These are phyloP conservation scores for Sula dactylatra DNA, from an alignment of 2,113 vertebrate species.

Conservation along the genomic window DNA sequence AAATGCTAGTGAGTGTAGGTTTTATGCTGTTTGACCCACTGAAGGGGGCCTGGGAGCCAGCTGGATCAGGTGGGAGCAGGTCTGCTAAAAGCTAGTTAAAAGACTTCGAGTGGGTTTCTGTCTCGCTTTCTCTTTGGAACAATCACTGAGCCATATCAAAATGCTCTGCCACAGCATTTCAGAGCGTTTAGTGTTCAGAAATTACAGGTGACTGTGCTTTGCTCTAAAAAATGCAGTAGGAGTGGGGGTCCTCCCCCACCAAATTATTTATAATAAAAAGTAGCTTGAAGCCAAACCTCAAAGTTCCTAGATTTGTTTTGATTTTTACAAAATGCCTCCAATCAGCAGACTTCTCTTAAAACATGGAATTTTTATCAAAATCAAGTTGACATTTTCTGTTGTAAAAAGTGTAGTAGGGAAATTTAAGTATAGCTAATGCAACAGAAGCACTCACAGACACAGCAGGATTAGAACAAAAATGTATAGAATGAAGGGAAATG, in stretches of 20 bases:
- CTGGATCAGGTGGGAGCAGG: neutral
- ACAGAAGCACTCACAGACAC: neutral
- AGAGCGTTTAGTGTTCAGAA: neutral
- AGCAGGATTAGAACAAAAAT: neutral
- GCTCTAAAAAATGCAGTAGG: constrained; percentile 1
- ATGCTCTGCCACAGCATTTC: neutral
- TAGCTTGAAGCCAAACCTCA: neutral
- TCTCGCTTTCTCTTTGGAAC: neutral
- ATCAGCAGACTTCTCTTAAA: neutral
- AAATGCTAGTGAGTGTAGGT: neutral
- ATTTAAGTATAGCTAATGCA: neutral
- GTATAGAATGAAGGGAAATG: neutral
- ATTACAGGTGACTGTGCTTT: constrained; percentile 8
- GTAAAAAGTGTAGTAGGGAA: neutral
- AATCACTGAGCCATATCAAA: neutral
- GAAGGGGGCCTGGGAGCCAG: neutral
- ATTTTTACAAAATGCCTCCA: neutral
- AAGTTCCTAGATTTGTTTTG: constrained; percentile 24
- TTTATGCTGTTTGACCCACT: neutral
- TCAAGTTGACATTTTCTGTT: neutral
- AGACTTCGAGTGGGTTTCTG: neutral
- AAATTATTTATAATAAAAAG: neutral
- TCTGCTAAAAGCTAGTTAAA: constrained; percentile 16
- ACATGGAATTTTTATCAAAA: neutral
- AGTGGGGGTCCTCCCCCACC: neutral